Percentiles rank a stretch among this genome's conserved stretches.
Conservation (phyloP, 92 coral and sea anemone genomes). For the Bergia puertoricense region DNA sequence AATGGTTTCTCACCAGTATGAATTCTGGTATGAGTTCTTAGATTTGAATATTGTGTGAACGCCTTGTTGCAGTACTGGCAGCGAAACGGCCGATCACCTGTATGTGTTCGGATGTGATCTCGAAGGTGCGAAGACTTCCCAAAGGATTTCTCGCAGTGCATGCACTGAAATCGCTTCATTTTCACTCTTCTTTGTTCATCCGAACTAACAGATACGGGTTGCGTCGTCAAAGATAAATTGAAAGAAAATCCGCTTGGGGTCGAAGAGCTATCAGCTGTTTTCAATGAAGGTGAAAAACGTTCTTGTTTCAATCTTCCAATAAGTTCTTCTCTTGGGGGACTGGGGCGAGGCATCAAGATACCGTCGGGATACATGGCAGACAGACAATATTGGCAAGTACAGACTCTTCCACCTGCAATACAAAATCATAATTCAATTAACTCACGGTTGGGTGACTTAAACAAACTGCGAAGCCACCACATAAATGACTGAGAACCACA, state of each 20-base stretch:
- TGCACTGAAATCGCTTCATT: slow-evolving; percentile 94
- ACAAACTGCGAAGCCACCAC: slow-evolving; percentile 16
- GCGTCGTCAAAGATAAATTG: slow-evolving; percentile 71
- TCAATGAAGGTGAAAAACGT: slow-evolving; percentile 70
- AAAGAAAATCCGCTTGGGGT: slow-evolving; percentile 71
- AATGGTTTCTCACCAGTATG: slow-evolving; percentile 99
- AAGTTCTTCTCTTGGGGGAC: slow-evolving; percentile 70
- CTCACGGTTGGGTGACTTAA: slow-evolving; percentile 38
- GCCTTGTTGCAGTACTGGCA: slow-evolving; percentile 97
- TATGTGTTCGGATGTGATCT: slow-evolving; percentile 98
- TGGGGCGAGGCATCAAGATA: slow-evolving; percentile 66
- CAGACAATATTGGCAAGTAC: slow-evolving; percentile 90
- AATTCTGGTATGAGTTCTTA: slow-evolving; percentile 96
- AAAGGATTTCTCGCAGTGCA: slow-evolving; percentile 98
- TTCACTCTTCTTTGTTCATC: slow-evolving; percentile 79
- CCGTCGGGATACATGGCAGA: slow-evolving; percentile 84
- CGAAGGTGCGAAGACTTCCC: slow-evolving; percentile 99
- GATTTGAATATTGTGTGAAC: slow-evolving; percentile 96
- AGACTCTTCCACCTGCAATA: slow-evolving; percentile 85
- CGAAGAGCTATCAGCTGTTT: slow-evolving; percentile 51
- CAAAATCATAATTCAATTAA: slow-evolving; percentile 34
- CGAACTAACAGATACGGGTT: slow-evolving; percentile 58
- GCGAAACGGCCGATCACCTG: slow-evolving; percentile 97
- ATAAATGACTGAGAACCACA: slow-evolving; percentile 31
- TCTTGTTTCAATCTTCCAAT: slow-evolving; percentile 73